phyloP scores from a whole-genome alignment of 2,888 invertebrate genomes.

The Sminthurinus aureus region DNA sequence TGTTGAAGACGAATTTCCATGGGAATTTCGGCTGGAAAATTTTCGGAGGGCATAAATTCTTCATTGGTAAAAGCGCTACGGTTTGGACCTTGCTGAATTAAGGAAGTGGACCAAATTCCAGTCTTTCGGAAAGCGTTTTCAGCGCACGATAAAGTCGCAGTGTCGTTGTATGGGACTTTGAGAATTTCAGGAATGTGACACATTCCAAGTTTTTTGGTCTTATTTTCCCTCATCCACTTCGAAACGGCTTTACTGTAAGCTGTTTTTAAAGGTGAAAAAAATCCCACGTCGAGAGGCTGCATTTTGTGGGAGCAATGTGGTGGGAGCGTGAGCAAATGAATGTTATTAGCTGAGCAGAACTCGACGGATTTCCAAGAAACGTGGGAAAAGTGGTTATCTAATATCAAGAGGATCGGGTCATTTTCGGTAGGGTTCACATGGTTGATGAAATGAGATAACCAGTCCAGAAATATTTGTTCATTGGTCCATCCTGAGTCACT shows the following conservation, averaged over 20 bases:
- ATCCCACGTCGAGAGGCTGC: constrained; percentile 34
- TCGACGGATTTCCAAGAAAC: constrained; percentile 1
- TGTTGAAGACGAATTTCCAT: background rate
- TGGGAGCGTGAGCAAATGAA: constrained; percentile 33
- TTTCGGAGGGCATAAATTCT: background rate
- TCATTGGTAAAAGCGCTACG: background rate
- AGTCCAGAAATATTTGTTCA: background rate
- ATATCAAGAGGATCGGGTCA: background rate
- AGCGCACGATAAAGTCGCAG: background rate
- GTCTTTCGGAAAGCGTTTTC: constrained; percentile 6
- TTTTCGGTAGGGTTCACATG: background rate
- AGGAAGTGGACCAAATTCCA: constrained; percentile 27
- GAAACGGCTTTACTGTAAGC: background rate
- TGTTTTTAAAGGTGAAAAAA: constrained; percentile 27
- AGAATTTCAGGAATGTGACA: constrained; percentile 21
- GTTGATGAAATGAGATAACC: background rate
- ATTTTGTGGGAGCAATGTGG: constrained; percentile 41
- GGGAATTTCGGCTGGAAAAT: background rate
- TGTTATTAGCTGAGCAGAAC: constrained; percentile 4
- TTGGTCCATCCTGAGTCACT: constrained; percentile 9
- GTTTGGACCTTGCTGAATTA: background rate
- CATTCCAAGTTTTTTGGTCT: background rate
- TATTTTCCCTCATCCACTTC: background rate
- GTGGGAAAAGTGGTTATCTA: constrained; percentile 8
- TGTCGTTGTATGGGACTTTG: background rate